Base-by-base conservation (phyloP, 2,888 invertebrate species). In the Selenia dentaria region DNA sequence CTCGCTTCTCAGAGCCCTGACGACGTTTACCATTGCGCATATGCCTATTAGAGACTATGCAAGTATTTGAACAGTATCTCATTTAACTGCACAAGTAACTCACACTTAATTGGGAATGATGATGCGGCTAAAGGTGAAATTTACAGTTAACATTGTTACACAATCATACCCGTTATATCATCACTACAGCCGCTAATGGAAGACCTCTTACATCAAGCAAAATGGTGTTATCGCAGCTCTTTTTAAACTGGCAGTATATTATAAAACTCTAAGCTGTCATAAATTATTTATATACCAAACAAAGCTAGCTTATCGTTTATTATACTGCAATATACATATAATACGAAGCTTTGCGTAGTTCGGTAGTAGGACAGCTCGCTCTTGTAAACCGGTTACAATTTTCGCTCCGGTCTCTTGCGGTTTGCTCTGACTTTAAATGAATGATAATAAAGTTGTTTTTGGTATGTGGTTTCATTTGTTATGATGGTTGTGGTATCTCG, bases 321-420 rank as follows among this genome's bases (percentile, higher is more conserved):
- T 62, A 66, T 64, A 62, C 52, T 49, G 54, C 57, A 58, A 67
- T 59, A 64, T 58, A 66, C 43, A 58, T 57, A 61, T 44, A 57
- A 59, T 59, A 63, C 59, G 59, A 64, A 59, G 48, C 56, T 62
- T 45, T 52, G 79, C 74, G 79, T 79, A 79, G 72, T 72, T 67
- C 75, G 65, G 79, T 76, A 79, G 79, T 77, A 59, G 68, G 55
- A 66, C 73, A 66, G 35, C 61, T 64, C 54, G 65, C 66, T 73
- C 71, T 68, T 62, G 57, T 60, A 58, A 58, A 79, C 77, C 57
- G 48, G 79, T 79, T 74, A 68, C 73, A 61, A 66, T 53, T 32
- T 50, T 51, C 28, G 31, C 28, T 42, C 13, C 13, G 24, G 29
- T 22, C 25, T 41, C 46, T 45, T 68, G 59, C 73, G n/a, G 13